phyloP scores from a whole-genome alignment of 2,888 invertebrate genomes.

The Druceiella hillmani region DNA sequence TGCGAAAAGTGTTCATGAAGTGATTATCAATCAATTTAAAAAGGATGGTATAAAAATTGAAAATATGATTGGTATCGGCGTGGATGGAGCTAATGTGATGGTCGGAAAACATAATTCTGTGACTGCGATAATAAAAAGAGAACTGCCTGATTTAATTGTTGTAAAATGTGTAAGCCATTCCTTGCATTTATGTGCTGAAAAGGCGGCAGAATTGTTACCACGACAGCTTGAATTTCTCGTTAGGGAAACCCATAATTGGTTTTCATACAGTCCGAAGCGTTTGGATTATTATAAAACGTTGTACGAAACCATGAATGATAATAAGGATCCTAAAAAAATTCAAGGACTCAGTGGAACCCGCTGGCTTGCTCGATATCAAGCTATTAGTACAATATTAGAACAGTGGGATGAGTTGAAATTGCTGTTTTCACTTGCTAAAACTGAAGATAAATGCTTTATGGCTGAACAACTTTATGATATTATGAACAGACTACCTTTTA shows the following conservation, averaged over 20 bases:
- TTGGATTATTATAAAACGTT: constrained; percentile 14
- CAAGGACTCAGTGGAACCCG: constrained; percentile 13
- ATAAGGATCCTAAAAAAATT: constrained; percentile 12
- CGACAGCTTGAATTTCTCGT: constrained; percentile 17
- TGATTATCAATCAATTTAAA: constrained; percentile 12
- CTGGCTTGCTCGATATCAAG: constrained; percentile 12
- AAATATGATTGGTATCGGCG: constrained; percentile 22
- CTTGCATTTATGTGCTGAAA: constrained; percentile 15
- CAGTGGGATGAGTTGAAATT: constrained; percentile 23
- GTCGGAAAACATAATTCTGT: no score
- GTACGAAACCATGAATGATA: constrained; percentile 13
- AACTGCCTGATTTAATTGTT: constrained; percentile 13
- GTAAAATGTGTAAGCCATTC: constrained; percentile 13
- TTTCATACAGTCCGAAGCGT: constrained; percentile 15
- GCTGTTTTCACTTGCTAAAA: constrained; percentile 16
- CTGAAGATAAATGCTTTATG: constrained; percentile 12
- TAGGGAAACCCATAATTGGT: constrained; percentile 16
- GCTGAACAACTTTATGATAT: constrained; percentile 12
- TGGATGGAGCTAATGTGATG: constrained; percentile 24
- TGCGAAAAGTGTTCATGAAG: constrained; percentile 11
- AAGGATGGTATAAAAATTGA: constrained; percentile 19
- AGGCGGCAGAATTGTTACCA: constrained; percentile 13
- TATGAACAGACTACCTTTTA: constrained; percentile 11
- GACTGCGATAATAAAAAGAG: no score
- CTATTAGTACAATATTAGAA: constrained; percentile 15